Evolutionary conservation across 1,140 invertebrate genomes (phyloP).

Genomic region (Drosophila pachea): DNA sequence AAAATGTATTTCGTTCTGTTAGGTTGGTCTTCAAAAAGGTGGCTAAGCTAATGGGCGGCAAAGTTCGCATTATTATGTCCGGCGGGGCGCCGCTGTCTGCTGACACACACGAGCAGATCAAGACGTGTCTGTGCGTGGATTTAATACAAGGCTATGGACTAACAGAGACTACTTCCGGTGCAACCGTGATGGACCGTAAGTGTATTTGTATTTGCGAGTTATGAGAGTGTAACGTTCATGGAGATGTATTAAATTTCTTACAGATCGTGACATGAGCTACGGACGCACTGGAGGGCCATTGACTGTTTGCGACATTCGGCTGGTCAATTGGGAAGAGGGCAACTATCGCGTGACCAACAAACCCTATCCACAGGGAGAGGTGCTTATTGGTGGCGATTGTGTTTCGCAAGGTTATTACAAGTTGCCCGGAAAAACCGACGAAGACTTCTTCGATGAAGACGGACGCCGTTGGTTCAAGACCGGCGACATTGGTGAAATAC

Average conservation of each 20-base stretch:
- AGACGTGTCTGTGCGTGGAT: conserved; percentile 93
- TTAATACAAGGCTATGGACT: conserved; percentile 97
- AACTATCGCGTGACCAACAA: conserved; percentile 93
- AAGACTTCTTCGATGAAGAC: conserved; percentile 92
- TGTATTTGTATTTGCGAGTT: conserved; percentile 45
- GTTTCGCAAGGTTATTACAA: conserved; percentile 97
- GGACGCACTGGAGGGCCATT: conserved; percentile 95
- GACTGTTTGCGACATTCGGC: conserved; percentile 89
- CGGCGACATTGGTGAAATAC: conserved; percentile 97
- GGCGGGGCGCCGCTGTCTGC: conserved; percentile 97
- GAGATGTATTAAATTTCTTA: not conserved
- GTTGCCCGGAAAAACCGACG: conserved; percentile 91
- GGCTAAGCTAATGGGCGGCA: conserved; percentile 90
- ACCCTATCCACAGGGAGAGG: conserved; percentile 94
- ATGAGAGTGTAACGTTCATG: not conserved
- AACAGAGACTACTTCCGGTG: conserved; percentile 97
- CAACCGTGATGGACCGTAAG: conserved; percentile 91
- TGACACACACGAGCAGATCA: conserved; percentile 96
- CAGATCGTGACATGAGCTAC: conserved; percentile 74
- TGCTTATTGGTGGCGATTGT: conserved; percentile 94
- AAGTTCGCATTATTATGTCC: conserved; percentile 90
- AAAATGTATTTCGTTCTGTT: conserved; percentile 24
- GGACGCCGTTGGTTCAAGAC: conserved; percentile 95
- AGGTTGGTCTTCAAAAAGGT: conserved; percentile 88
- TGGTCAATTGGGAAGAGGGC: conserved; percentile 98